A percentile compares a stretch with the other conserved stretches of the same genome.
Conservation (phyloP, 2,113 vertebrate genomes). For the Embiotoca jacksoni region DNA sequence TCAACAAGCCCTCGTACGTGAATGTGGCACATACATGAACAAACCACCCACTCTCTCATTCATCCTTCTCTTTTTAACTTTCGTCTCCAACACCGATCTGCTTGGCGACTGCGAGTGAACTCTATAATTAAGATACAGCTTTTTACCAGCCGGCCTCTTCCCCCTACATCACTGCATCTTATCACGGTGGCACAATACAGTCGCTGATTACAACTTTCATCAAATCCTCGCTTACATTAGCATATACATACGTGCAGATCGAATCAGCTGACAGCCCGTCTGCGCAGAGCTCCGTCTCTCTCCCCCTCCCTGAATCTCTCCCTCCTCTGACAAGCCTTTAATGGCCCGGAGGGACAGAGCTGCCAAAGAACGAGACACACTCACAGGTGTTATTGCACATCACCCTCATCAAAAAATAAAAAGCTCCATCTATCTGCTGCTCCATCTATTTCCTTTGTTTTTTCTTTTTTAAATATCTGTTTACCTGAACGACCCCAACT, state of each 20-base stretch:
- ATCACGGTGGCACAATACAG: neutral
- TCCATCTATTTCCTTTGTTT: neutral
- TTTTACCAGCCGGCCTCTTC: neutral
- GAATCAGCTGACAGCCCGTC: neutral
- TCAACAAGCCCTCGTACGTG: too few relatives aligned
- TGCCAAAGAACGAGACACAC: slow-evolving; percentile 37
- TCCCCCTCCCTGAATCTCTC: neutral
- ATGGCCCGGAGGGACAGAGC: neutral
- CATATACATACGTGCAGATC: neutral
- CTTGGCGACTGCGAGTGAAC: neutral
- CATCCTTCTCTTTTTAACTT: neutral
- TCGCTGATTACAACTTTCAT: slow-evolving; percentile 20
- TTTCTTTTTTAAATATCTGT: neutral
- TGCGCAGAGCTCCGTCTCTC: slow-evolving; percentile 15
- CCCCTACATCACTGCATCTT: neutral
- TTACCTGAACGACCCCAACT: neutral
- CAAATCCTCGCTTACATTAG: neutral
- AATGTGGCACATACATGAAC: too few relatives aligned
- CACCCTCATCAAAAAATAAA: slow-evolving; percentile 6
- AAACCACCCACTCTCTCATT: too few relatives aligned
- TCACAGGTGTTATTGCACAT: slow-evolving; percentile 48
- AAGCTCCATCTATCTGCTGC: neutral
- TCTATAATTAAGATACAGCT: slow-evolving; percentile 29
- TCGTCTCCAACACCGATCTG: neutral
- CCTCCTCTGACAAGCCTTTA: slow-evolving; percentile 22